Conservation (phyloP, 1,140 invertebrate species). For the Adoxophyes honmai region DNA sequence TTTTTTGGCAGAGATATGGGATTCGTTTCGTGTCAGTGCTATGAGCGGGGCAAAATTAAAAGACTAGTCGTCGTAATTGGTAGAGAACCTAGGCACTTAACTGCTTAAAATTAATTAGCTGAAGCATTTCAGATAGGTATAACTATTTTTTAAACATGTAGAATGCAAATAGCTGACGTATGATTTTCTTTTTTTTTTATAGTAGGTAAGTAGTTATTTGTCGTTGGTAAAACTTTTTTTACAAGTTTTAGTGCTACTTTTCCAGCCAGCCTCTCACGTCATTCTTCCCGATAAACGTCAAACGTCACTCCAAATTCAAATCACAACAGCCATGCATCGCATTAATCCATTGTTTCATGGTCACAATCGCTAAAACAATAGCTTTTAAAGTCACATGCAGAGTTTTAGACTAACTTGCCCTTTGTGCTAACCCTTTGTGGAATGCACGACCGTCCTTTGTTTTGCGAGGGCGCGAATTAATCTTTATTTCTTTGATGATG, state of each 20-base stretch:
- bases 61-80: too few relatives aligned
- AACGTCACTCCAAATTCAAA: conserved; percentile 17
- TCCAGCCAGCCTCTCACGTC: background rate
- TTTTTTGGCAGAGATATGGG: conserved; percentile 32
- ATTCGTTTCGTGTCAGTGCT: too few relatives aligned
- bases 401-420: conserved; percentile 61
- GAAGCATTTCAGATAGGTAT: too few relatives aligned
- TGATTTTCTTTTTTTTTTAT: too few relatives aligned
- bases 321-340: conserved; percentile 27
- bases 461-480: conserved; percentile 64
- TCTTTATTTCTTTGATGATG: conserved; percentile 69
- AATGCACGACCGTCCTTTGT: conserved; percentile 49
- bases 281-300: too few relatives aligned
- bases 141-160: too few relatives aligned
- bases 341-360: conserved; percentile 62
- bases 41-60: too few relatives aligned
- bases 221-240: too few relatives aligned
- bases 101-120: too few relatives aligned
- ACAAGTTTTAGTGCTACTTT: conserved; percentile 19
- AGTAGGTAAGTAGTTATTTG: too few relatives aligned
- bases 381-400: conserved; percentile 67
- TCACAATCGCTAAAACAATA: conserved; percentile 68
- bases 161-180: too few relatives aligned
- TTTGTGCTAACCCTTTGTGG: conserved; percentile 57
- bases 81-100: too few relatives aligned